Evolutionary conservation across 1,140 invertebrate species (phyloP).

Genomic region (honey bee (Apis mellifera)): DNA sequence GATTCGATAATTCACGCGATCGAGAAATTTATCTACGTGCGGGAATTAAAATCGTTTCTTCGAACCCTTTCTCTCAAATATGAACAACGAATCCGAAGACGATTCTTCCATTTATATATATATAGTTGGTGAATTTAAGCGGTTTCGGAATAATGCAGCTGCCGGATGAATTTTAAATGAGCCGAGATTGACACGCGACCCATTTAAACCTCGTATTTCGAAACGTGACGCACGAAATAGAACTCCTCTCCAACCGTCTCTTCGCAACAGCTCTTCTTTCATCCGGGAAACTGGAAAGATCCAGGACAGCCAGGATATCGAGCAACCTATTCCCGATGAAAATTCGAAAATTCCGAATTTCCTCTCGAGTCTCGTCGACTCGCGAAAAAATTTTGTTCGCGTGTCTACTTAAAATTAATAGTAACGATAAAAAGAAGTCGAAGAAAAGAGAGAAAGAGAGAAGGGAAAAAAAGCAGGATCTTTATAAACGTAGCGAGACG

Average conservation of each 20-base stretch:
- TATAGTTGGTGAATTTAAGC: constrained; percentile 7
- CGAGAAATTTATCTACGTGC: too few relatives aligned
- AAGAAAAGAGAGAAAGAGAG: not conserved
- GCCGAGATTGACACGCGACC: constrained; percentile 36
- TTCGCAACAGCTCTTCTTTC: not conserved
- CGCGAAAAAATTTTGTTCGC: not conserved
- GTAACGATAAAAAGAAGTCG: not conserved
- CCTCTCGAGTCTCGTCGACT: too few relatives aligned
- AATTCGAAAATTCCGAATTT: not conserved
- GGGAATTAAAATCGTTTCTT: not conserved
- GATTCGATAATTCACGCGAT: too few relatives aligned
- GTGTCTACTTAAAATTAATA: constrained; percentile 40
- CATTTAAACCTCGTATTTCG: constrained; percentile 5
- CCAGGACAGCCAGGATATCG: constrained; percentile 3
- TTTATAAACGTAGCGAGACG: constrained; percentile 62
- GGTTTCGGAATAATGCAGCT: constrained; percentile 14
- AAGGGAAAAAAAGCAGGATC: constrained; percentile 34
- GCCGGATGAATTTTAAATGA: constrained; percentile 28
- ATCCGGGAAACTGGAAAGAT: constrained; percentile 6
- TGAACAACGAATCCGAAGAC: not conserved
- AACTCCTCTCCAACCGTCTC: constrained; percentile 3
- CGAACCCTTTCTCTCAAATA: not conserved
- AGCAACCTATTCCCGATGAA: not conserved
- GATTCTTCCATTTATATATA: not conserved
- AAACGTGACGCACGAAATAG: constrained; percentile 12